Percentiles rank a stretch among this genome's conserved stretches.
These are phyloP conservation scores for Cossypha dichroa DNA, from an alignment of 2,797 vertebrate species.

Conservation along the genomic window DNA sequence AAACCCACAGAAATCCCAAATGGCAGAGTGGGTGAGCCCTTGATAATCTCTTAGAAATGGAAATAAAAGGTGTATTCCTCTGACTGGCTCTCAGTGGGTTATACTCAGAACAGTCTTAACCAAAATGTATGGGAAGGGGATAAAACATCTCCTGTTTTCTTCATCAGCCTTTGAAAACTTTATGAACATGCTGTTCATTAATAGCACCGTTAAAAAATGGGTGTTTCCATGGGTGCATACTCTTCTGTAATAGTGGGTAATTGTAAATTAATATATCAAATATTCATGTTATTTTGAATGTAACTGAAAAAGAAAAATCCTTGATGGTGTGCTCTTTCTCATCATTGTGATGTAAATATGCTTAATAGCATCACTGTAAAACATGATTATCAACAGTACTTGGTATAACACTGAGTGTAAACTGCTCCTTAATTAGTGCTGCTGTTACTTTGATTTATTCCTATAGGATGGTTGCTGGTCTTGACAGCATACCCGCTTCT, in stretches of 20 bases:
- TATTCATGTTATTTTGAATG: not conserved
- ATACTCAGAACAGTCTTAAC: not conserved
- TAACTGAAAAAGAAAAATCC: not conserved
- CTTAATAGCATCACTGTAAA: not conserved
- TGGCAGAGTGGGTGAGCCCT: not conserved
- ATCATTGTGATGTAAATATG: not conserved
- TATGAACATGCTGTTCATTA: not conserved
- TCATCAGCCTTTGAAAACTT: not conserved
- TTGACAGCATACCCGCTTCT: not conserved
- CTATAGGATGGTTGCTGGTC: not conserved
- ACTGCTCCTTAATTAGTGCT: not conserved
- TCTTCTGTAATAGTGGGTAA: not conserved
- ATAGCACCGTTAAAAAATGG: not conserved
- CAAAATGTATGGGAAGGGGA: not conserved
- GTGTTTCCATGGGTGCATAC: not conserved
- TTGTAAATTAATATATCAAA: not conserved
- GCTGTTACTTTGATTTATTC: constrained; percentile 13
- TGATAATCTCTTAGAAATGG: not conserved
- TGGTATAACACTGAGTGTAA: not conserved
- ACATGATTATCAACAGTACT: not conserved
- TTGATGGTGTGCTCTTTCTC: not conserved
- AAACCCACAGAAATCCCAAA: not conserved
- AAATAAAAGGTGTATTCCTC: not conserved
- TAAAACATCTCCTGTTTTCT: not conserved
- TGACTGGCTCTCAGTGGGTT: not conserved